Evolutionary conservation across 53 echinoderm and acorn worm genomes (phyloP).

Genomic region (Zoroaster sp.): DNA sequence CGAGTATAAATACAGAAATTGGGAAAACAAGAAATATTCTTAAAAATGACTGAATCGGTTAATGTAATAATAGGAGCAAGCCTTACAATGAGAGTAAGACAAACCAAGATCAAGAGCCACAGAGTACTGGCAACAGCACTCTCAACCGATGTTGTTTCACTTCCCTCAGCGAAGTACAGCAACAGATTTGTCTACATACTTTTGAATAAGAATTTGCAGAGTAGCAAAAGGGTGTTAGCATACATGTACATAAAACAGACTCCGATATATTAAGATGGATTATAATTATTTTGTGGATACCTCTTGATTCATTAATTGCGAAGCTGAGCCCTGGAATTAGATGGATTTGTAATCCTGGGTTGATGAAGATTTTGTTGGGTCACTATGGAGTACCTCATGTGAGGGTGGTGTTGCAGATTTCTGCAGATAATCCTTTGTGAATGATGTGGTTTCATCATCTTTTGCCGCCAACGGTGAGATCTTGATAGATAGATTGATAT

Average conservation of each 20-base stretch:
- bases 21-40: too few relatives aligned
- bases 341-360: neutral
- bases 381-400: neutral
- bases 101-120: too few relatives aligned
- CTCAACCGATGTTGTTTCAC: too few relatives aligned
- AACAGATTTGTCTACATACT: too few relatives aligned
- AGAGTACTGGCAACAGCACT: too few relatives aligned
- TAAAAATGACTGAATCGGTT: too few relatives aligned
- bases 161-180: too few relatives aligned
- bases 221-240: neutral
- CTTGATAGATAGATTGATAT: neutral
- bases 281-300: neutral
- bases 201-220: neutral
- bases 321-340: too few relatives aligned
- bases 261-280: neutral
- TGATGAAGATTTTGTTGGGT: neutral
- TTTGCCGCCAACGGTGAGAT: neutral
- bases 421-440: neutral
- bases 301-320: too few relatives aligned
- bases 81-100: neutral
- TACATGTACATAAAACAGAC: neutral
- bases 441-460: neutral
- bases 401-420: neutral
- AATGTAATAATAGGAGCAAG: too few relatives aligned
- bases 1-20: too few relatives aligned